Evolutionary conservation across 2,888 invertebrate genomes (phyloP).

Genomic region (Galerucella pusilla): DNA sequence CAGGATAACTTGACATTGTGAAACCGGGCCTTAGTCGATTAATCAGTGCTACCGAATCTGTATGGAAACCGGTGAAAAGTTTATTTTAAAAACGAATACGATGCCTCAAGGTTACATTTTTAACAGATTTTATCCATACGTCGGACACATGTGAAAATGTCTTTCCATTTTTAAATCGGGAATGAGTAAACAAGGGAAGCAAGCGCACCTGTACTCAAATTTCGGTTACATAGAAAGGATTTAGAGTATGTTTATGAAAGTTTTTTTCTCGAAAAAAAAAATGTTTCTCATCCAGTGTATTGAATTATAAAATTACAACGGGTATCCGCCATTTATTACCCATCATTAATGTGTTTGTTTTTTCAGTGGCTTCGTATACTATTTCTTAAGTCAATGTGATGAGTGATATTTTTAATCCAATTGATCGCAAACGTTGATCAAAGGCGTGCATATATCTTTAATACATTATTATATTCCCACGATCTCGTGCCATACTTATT

Average conservation of each 20-base stretch:
- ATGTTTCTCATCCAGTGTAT: not conserved
- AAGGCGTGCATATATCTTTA: too few species aligned
- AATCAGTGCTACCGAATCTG: not conserved
- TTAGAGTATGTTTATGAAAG: not conserved
- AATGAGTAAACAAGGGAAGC: not conserved
- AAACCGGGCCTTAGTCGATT: too few species aligned
- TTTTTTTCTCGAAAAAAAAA: not conserved
- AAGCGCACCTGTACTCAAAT: conserved; percentile 8
- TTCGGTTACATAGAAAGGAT: not conserved
- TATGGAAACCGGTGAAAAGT: not conserved
- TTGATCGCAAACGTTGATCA: too few species aligned
- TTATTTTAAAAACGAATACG: conserved; percentile 9
- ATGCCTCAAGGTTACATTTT: conserved; percentile 15
- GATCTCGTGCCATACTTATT: too few species aligned
- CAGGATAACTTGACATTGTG: too few species aligned
- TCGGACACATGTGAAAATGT: conserved; percentile 20
- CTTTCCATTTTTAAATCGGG: conserved; percentile 16
- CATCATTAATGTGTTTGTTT: too few species aligned
- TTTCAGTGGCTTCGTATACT: too few species aligned
- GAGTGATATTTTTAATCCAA: too few species aligned
- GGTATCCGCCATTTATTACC: too few species aligned
- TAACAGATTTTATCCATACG: conserved; percentile 15
- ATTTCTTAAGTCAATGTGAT: too few species aligned
- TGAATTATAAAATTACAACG: too few species aligned
- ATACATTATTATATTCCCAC: too few species aligned